Base-by-base conservation (phyloP, 1,140 invertebrate genomes). In the Antheraea pernyi region DNA sequence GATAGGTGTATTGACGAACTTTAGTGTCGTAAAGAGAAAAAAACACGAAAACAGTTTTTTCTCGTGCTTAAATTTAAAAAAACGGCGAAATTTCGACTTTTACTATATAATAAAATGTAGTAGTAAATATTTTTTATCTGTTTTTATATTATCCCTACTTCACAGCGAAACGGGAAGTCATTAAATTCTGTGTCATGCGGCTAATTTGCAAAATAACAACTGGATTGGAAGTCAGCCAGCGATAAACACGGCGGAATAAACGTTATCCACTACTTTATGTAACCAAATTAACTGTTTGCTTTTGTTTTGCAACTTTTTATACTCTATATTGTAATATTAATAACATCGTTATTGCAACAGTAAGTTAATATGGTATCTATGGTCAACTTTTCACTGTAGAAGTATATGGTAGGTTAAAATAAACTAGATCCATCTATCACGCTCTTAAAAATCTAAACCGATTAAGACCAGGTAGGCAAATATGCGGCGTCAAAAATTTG, bases 141-240 rank as follows among this genome's bases (percentile, higher is more conserved):
- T 36, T 63, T 42, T 42, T 42, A 9, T 42, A 9, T 53, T 53
- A 53, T 13, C 5, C 22, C 22, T 16, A 53, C 46, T 53, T 22
- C 19, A 61, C 59, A 11, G 7, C 8, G 59, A 61, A 61, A 36
- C 61, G 22, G 22, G 16, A 63, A 63, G 61, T 63, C 30, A 36
- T 63, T 63, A 37, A 37, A 63, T 63, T 37, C 22, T 63, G 61
- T 63, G 61, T 37, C 61, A 63, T 37, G 30, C 19, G 61, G 22
- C 30, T 63, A 63, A 63, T 63, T 63, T 37, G 37, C 61, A 63
- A 63, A 63, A 37, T 63, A 63, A 63, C 61, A 63, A 63, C 22
- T 37, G 61, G 22, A 63, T 63, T 63, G 61, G 61, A 63, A 63
- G 61, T 63, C 61, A 19, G 61, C 61, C 61, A 63, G 61, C 61